phyloP scores from a whole-genome alignment of 2,888 invertebrate species.

The Osmoderma eremita region DNA sequence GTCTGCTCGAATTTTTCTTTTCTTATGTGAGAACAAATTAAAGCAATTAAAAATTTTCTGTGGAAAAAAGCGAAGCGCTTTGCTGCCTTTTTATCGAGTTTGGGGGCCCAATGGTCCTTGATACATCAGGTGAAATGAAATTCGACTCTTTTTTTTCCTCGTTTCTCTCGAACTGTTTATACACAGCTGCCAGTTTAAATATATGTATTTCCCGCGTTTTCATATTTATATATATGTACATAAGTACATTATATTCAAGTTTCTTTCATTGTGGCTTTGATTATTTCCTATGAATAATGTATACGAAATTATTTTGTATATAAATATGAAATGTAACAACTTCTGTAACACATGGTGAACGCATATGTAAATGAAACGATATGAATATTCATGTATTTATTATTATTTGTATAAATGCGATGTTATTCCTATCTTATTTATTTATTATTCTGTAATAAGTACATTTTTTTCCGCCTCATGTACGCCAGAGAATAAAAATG shows the following conservation, averaged over 20 bases:
- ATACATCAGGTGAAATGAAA: constrained; percentile 22
- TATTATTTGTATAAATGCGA: constrained; percentile 27
- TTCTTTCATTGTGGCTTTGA: constrained; percentile 14
- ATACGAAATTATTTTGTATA: constrained; percentile 30
- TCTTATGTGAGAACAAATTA: constrained; percentile 44
- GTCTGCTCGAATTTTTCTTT: constrained; percentile 34
- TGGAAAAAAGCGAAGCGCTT: constrained; percentile 28
- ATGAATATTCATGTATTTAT: constrained; percentile 33
- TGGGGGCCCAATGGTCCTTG: constrained; percentile 24
- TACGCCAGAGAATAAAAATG: not conserved
- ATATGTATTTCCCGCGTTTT: constrained; percentile 5
- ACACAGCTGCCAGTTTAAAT: constrained; percentile 17
- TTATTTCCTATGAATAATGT: constrained; percentile 35
- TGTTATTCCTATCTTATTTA: constrained; percentile 27
- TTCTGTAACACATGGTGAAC: constrained; percentile 26
- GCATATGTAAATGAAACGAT: constrained; percentile 24
- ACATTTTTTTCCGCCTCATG: constrained; percentile 16
- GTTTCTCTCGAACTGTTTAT: constrained; percentile 21
- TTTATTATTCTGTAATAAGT: constrained; percentile 14
- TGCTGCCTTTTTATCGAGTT: constrained; percentile 30
- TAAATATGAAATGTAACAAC: constrained; percentile 24
- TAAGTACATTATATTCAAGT: not conserved
- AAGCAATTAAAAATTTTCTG: constrained; percentile 43
- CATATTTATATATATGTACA: not conserved
- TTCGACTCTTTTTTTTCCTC: not conserved